Evolutionary conservation across 2,113 vertebrate species (phyloP).

Genomic region (Calyptomena viridis): DNA sequence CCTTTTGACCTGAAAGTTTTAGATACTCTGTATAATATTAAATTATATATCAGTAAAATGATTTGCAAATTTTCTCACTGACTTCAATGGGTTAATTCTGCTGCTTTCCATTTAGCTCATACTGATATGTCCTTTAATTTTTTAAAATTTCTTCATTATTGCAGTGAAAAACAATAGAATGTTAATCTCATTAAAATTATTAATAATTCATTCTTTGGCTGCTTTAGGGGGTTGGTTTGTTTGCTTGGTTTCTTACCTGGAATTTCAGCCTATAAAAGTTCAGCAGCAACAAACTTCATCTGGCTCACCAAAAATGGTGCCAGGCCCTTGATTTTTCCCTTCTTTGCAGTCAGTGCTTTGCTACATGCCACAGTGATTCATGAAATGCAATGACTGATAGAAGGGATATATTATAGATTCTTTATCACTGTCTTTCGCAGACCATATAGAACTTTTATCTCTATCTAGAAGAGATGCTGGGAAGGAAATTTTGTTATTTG

Average conservation of each 20-base stretch:
- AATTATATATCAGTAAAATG: not conserved
- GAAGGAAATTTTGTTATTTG: not conserved
- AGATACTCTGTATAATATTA: not conserved
- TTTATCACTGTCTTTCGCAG: not conserved
- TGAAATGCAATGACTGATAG: not conserved
- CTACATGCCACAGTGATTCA: not conserved
- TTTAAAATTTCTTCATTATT: not conserved
- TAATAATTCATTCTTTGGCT: not conserved
- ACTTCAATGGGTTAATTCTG: not conserved
- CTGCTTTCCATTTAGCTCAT: conserved; percentile 13
- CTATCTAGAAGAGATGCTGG: not conserved
- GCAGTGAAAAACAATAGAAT: not conserved
- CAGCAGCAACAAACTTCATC: not conserved
- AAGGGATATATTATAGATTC: not conserved
- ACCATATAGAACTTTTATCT: not conserved
- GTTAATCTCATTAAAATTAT: not conserved
- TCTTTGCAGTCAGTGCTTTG: not conserved
- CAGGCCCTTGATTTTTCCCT: not conserved
- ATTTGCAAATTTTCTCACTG: not conserved
- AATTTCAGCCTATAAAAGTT: not conserved
- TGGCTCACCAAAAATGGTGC: not conserved
- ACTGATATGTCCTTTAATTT: not conserved
- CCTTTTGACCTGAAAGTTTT: not conserved
- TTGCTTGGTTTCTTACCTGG: not conserved
- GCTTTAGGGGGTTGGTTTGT: not conserved